Conservation (phyloP, 2,797 vertebrate species). For the Dendrocincla tyrannina region DNA sequence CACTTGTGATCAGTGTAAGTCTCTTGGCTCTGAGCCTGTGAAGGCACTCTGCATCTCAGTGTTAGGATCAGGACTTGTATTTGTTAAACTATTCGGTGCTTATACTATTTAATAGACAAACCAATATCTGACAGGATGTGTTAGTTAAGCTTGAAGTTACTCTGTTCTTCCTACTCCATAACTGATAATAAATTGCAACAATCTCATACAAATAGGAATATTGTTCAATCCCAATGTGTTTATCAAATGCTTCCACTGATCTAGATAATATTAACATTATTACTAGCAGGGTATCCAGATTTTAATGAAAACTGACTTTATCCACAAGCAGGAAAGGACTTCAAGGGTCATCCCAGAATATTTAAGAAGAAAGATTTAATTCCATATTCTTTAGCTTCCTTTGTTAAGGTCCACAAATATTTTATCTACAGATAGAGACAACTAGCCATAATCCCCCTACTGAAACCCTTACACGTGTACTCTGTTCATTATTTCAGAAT, state of each 20-base stretch:
- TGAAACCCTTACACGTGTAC: background rate
- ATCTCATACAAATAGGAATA: background rate
- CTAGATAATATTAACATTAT: background rate
- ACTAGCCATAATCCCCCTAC: background rate
- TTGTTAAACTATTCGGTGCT: background rate
- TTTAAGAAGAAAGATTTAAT: background rate
- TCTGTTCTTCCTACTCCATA: background rate
- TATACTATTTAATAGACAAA: background rate
- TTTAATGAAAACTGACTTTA: background rate
- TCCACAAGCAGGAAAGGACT: background rate
- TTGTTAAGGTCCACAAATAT: background rate
- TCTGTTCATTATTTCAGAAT: background rate
- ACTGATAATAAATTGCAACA: background rate
- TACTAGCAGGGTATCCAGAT: background rate
- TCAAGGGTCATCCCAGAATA: background rate
- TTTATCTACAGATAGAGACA: background rate
- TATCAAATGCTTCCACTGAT: background rate
- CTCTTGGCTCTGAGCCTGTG: background rate
- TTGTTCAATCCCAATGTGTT: background rate
- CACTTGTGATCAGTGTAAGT: background rate
- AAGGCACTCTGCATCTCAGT: background rate
- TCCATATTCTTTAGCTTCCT: background rate
- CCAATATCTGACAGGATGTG: background rate
- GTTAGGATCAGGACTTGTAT: background rate
- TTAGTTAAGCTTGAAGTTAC: background rate